A percentile compares a stretch with the other conserved stretches of the same genome.
Evolutionary conservation across 2,888 invertebrate genomes (phyloP).

Genomic region (Fragum whitleyi): DNA sequence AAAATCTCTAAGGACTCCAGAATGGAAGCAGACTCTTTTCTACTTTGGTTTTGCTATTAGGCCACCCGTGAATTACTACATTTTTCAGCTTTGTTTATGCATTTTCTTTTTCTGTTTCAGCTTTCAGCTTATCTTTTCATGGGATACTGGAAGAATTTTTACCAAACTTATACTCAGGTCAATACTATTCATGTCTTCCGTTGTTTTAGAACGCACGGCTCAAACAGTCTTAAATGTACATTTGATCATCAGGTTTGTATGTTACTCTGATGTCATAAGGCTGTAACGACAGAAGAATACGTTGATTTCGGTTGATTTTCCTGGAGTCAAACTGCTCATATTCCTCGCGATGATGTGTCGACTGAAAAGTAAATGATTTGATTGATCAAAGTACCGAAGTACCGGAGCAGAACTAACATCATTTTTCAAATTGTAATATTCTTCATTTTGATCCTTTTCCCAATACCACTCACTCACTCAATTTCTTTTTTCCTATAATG

Average conservation of each 20-base stretch:
- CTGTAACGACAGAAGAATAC: conserved; percentile 40
- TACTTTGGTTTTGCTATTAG: conserved; percentile 10
- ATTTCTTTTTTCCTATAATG: conserved; percentile 45
- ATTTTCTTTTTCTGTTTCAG: conserved; percentile 28
- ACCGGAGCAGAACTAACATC: conserved; percentile 52
- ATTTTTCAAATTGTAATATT: conserved; percentile 62
- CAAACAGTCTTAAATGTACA: conserved; percentile 45
- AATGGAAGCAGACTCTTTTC: conserved; percentile 30
- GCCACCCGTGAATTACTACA: conserved; percentile 25
- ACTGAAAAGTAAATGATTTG: conserved; percentile 44
- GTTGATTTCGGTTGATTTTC: conserved; percentile 55
- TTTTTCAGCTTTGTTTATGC: conserved; percentile 15
- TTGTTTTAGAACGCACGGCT: conserved; percentile 27
- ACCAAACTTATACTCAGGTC: conserved; percentile 29
- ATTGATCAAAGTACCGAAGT: conserved; percentile 53
- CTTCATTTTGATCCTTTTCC: conserved; percentile 49
- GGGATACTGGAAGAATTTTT: conserved; percentile 27
- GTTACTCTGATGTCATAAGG: conserved; percentile 39
- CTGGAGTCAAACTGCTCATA: conserved; percentile 63
- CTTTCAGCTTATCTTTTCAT: conserved; percentile 19
- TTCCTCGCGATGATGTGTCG: conserved; percentile 66
- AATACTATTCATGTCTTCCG: conserved; percentile 16
- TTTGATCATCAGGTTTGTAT: conserved; percentile 41
- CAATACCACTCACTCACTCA: conserved; percentile 39
- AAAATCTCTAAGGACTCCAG: conserved; percentile 58